Evolutionary conservation across 2,888 invertebrate genomes (phyloP).

Genomic region (Dioctria linearis): DNA sequence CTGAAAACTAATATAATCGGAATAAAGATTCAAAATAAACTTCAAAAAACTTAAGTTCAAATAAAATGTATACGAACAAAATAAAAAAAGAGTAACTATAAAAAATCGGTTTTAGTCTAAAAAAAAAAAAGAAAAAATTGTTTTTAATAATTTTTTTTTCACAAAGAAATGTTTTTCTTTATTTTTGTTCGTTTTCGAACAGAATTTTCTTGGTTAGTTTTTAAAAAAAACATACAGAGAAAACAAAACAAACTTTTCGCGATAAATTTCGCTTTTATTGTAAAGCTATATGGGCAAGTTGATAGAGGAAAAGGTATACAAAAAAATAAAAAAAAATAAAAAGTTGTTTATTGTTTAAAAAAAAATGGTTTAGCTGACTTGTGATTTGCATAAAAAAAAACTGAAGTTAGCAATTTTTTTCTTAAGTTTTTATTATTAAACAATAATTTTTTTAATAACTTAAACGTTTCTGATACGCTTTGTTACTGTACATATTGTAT

Average conservation of each 20-base stretch:
- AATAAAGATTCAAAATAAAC: slow-evolving; percentile 59
- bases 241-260: slow-evolving; percentile 47
- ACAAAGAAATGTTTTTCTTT: slow-evolving; percentile 40
- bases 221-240: slow-evolving; percentile 38
- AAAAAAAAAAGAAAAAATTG: slow-evolving; percentile 52
- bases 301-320: slow-evolving; percentile 54
- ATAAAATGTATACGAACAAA: slow-evolving; percentile 70
- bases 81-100: slow-evolving; percentile 54
- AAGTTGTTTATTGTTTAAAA: slow-evolving; percentile 25
- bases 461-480: slow-evolving; percentile 48
- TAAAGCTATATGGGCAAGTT: slow-evolving; percentile 71
- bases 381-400: slow-evolving; percentile 42
- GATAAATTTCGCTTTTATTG: slow-evolving; percentile 61
- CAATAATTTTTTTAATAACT: slow-evolving; percentile 30
- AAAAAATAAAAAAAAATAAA: neutral
- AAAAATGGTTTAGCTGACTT: slow-evolving; percentile 29
- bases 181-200: slow-evolving; percentile 48
- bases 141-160: slow-evolving; percentile 25
- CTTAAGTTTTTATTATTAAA: slow-evolving; percentile 38
- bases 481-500: slow-evolving; percentile 49
- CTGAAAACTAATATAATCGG: slow-evolving; percentile 42
- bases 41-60: slow-evolving; percentile 70
- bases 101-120: slow-evolving; percentile 54
- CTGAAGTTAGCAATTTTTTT: slow-evolving; percentile 5
- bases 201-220: slow-evolving; percentile 42